Conservation (phyloP, 2,888 invertebrate species). For the Dione juno region DNA sequence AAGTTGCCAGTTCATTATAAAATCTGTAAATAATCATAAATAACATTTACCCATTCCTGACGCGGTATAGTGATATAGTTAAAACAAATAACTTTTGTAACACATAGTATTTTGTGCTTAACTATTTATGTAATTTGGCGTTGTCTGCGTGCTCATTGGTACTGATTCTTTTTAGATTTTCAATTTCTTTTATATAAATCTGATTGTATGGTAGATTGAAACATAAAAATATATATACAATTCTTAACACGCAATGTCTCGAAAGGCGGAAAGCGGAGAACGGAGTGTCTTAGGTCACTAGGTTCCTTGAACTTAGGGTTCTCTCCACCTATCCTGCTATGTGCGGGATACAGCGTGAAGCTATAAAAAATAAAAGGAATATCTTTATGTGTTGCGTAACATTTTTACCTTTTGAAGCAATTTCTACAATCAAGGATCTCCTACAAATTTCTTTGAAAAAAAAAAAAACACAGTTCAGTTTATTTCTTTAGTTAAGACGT, state of each 20-base stretch:
- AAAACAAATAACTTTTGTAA: conserved; percentile 44
- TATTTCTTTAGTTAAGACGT: too few relatives aligned
- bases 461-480: too few relatives aligned
- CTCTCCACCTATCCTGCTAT: too few relatives aligned
- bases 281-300: not conserved
- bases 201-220: not conserved
- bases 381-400: not conserved
- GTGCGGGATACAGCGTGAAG: too few relatives aligned
- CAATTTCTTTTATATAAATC: not conserved
- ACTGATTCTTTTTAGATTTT: not conserved
- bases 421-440: too few relatives aligned
- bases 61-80: conserved; percentile 53
- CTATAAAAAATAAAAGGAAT: not conserved
- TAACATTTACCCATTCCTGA: conserved; percentile 48
- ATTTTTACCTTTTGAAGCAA: not conserved
- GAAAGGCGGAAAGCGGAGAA: too few relatives aligned
- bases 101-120: conserved; percentile 7
- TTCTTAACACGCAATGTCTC: too few relatives aligned
- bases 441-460: too few relatives aligned
- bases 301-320: too few relatives aligned
- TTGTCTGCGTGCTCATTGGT: not conserved
- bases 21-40: conserved; percentile 62
- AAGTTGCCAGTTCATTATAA: conserved; percentile 70
- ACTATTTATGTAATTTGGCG: not conserved
- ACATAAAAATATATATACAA: too few relatives aligned